A percentile compares a stretch with the other conserved stretches of the same genome.
These are phyloP conservation scores for Tachypleus tridentatus DNA, from an alignment of 1,140 invertebrate species.

Conservation along the genomic window DNA sequence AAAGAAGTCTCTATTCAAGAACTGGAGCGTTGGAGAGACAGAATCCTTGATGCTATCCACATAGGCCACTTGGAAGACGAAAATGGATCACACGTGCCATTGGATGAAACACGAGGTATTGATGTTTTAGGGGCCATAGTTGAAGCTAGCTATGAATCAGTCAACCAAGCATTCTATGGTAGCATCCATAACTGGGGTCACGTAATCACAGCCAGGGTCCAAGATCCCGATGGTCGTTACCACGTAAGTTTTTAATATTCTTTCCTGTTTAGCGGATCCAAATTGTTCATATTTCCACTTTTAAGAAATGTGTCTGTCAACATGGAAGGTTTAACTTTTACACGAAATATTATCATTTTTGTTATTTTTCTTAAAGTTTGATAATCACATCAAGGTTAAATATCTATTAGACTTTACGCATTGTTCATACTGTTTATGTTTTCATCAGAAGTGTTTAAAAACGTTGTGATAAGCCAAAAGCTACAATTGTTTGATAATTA, in stretches of 20 bases:
- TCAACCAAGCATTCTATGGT: slow-evolving; percentile 55
- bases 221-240: slow-evolving; percentile 18
- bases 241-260: slow-evolving; percentile 4
- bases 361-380: no score
- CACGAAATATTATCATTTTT: no score
- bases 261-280: no score
- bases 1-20: slow-evolving; percentile 9
- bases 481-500: no score
- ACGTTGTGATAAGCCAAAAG: no score
- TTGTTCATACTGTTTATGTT: no score
- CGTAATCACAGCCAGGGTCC: slow-evolving; percentile 25
- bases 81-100: slow-evolving; percentile 20
- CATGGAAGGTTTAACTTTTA: no score
- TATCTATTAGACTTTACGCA: no score
- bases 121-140: slow-evolving; percentile 67
- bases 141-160: slow-evolving; percentile 53
- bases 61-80: slow-evolving; percentile 44
- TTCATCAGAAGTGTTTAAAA: no score
- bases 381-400: no score
- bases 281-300: no score
- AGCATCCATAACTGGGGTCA: slow-evolving; percentile 49
- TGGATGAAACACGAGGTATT: slow-evolving; percentile 49
- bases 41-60: slow-evolving; percentile 59
- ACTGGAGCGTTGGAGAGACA: slow-evolving; percentile 46
- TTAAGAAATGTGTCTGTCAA: no score